Conservation (phyloP, 2,888 invertebrate species). For the Druceiella hillmani region DNA sequence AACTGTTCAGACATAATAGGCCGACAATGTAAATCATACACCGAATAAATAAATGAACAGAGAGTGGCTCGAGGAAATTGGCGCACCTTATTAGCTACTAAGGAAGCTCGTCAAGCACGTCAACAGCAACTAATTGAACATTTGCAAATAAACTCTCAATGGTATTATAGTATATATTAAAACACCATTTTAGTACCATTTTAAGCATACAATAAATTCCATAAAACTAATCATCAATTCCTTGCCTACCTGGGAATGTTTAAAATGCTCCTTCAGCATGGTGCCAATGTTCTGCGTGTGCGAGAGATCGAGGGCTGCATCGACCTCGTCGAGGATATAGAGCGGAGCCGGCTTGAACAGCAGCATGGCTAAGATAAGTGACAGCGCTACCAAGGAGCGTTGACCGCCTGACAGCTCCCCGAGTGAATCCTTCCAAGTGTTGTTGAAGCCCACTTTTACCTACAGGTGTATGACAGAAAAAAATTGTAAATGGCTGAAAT, state of each 20-base stretch:
- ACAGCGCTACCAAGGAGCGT: slow-evolving; percentile 91
- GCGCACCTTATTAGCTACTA: no score
- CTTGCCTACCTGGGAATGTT: slow-evolving; percentile 67
- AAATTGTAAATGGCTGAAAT: slow-evolving; percentile 6
- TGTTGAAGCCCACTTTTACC: slow-evolving; percentile 86
- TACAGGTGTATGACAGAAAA: slow-evolving; percentile 27
- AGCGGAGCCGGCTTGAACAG: slow-evolving; percentile 97
- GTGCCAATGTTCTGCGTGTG: slow-evolving; percentile 98
- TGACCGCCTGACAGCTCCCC: slow-evolving; percentile 96
- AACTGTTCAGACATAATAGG: no score
- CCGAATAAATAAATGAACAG: no score
- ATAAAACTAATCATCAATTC: slow-evolving; percentile 32
- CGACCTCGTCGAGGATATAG: slow-evolving; percentile 98
- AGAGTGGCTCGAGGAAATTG: no score
- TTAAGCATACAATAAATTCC: no score
- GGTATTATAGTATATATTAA: no score
- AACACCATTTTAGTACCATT: no score
- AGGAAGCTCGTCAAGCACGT: no score
- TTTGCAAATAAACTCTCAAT: no score
- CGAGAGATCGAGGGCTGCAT: slow-evolving; percentile 94
- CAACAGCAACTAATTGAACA: no score
- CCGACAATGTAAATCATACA: no score
- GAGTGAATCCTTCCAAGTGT: slow-evolving; percentile 93
- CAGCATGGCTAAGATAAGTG: slow-evolving; percentile 92
- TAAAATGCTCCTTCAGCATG: slow-evolving; percentile 89